Evolutionary conservation across 2,888 invertebrate species (phyloP).

Genomic region (Sipha maydis): DNA sequence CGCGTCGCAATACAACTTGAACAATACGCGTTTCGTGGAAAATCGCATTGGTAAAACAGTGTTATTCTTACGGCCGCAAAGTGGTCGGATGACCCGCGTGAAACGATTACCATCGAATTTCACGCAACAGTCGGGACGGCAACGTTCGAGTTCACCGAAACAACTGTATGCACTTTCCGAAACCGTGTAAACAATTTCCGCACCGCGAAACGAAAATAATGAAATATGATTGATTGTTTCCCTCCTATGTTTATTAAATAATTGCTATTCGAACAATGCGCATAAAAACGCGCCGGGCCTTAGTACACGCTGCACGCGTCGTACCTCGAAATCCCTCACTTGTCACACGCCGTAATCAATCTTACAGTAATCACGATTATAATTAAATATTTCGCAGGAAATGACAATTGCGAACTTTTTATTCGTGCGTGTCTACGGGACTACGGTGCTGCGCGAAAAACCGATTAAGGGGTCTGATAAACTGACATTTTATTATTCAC

Average conservation of each 20-base stretch:
- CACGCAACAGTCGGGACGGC: neutral
- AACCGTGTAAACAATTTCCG: neutral
- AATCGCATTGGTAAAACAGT: no score
- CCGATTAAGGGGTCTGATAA: conserved; percentile 41
- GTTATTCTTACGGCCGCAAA: neutral
- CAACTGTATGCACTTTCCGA: conserved; percentile 6
- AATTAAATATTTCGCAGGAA: conserved; percentile 54
- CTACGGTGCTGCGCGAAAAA: no score
- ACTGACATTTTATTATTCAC: conserved; percentile 34
- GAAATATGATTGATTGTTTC: conserved; percentile 35
- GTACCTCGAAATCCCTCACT: conserved; percentile 43
- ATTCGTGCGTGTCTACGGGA: conserved; percentile 22
- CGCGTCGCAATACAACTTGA: no score
- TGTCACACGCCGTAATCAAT: conserved; percentile 43
- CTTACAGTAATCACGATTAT: conserved; percentile 46
- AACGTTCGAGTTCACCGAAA: neutral
- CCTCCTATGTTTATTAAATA: neutral
- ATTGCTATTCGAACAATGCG: conserved; percentile 38
- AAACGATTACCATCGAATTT: neutral
- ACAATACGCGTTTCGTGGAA: no score
- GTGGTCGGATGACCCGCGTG: neutral
- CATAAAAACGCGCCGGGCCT: neutral
- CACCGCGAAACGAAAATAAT: neutral
- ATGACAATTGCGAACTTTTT: conserved; percentile 42
- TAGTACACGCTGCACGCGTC: neutral